phyloP scores from a whole-genome alignment of 2,113 vertebrate species.

The Hippocampus mohnikei region DNA sequence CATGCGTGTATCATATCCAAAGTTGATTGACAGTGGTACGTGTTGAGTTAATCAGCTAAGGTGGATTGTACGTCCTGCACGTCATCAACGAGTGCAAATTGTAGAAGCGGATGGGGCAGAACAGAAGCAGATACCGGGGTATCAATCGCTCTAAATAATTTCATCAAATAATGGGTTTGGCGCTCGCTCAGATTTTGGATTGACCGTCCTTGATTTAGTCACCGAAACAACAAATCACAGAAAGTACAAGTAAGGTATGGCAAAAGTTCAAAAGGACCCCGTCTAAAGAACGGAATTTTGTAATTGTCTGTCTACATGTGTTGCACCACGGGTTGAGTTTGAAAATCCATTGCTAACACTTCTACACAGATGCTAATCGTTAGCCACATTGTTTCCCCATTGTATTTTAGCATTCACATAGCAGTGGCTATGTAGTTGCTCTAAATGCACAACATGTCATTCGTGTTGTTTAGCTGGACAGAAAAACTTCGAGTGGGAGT shows the following conservation, averaged over 20 bases:
- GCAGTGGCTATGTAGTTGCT: not conserved
- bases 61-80: not conserved
- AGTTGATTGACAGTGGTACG: not conserved
- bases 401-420: too few relatives aligned
- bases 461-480: not conserved
- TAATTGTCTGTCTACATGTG: too few relatives aligned
- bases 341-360: too few relatives aligned
- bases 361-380: too few relatives aligned
- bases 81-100: not conserved
- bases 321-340: too few relatives aligned
- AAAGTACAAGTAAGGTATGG: not conserved
- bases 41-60: not conserved
- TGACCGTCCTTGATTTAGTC: too few relatives aligned
- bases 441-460: not conserved
- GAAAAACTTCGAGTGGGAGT: not conserved
- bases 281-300: too few relatives aligned
- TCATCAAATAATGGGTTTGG: too few relatives aligned
- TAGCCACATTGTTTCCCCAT: too few relatives aligned
- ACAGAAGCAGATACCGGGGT: too few relatives aligned
- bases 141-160: too few relatives aligned
- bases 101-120: not conserved
- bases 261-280: not conserved
- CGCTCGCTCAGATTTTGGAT: too few relatives aligned
- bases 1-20: not conserved
- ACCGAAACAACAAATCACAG: not conserved